These are phyloP conservation scores for Leptestheria dahalacensis DNA, from an alignment of 1,140 invertebrate genomes.

Conservation along the genomic window DNA sequence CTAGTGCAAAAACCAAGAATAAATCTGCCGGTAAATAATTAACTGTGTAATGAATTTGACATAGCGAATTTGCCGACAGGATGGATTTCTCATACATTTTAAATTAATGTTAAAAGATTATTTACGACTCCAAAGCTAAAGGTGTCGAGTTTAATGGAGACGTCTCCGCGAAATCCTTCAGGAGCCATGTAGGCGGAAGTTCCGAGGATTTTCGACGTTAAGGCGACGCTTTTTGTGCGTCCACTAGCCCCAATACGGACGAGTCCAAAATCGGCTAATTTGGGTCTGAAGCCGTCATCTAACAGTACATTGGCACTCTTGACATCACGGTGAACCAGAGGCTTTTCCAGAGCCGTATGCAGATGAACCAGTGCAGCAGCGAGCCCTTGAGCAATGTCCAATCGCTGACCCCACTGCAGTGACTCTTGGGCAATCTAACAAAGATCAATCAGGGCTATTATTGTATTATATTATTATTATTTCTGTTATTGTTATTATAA, in stretches of 20 bases:
- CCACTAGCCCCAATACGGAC: constrained; percentile 36
- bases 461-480: constrained; percentile 16
- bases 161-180: constrained; percentile 44
- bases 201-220: constrained; percentile 41
- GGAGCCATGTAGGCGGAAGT: constrained; percentile 60
- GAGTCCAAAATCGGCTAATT: constrained; percentile 58
- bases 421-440: constrained; percentile 11
- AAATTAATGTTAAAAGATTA: too few species aligned
- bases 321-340: constrained; percentile 54
- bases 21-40: too few species aligned
- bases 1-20: background rate
- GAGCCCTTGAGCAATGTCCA: constrained; percentile 42
- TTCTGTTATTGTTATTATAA: too few species aligned
- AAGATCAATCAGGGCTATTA: constrained; percentile 18
- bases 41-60: too few species aligned
- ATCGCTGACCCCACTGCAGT: constrained; percentile 33
- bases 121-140: constrained; percentile 59
- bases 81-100: too few species aligned
- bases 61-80: too few species aligned
- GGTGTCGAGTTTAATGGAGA: constrained; percentile 55
- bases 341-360: constrained; percentile 36
- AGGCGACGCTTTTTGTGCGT: constrained; percentile 23
- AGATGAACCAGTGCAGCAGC: constrained; percentile 43
- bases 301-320: constrained; percentile 61
- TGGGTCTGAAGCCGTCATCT: constrained; percentile 41